Evolutionary conservation across 2,113 vertebrate genomes (phyloP), one percentile per base, ranked within the genome.

Genomic region (Ciconia stormi): DNA sequence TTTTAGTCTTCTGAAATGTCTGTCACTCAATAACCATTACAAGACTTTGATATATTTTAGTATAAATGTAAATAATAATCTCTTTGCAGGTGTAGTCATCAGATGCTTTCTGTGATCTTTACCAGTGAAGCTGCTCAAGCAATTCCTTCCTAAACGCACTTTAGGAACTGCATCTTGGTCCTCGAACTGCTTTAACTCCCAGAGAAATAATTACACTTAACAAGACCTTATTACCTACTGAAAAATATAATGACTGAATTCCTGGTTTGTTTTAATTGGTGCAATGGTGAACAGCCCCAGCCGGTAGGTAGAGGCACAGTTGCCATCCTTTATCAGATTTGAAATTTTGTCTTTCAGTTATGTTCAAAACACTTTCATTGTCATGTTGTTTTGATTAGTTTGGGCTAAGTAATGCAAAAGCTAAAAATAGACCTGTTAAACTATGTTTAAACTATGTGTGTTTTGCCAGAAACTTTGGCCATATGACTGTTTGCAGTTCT

Each of bases 271-370:
- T 98, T 98, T 74, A 98, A 95, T 5, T 98, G 98, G 95, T 98
- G 98, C 81, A 97, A 95, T 71, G 98, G 99, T 85, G 99, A 99
- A 93, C 99, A 99, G 97, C 99, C 99, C 27, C 99, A 99, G 56
- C 98, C 99, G 74, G 99, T 99, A 95, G 98, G 99, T 99, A 89
- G 83, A 83, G 61, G 18, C 38, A 46, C 44, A 81, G 27, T 46
- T 34, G 21, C 50, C 4, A 23, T 27, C 47, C 40, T 72, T 73
- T 47, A 50, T 46, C 15, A 9, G 13, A 83, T 62, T 69, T 77
- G 30, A 53, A 89, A 32, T 34, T n/a, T 74, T 73, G 11, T 40
- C 32, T 61, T 80, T 50, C 32, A 13, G 0, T 92, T 79, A 50
- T 0, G 1, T 13, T 34, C 40, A 47, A 56, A 93, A 58, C 1